A percentile compares a stretch with the other conserved stretches of the same genome.
Conservation (phyloP, 2,797 vertebrate species). For the Ptychadena robeensis region DNA sequence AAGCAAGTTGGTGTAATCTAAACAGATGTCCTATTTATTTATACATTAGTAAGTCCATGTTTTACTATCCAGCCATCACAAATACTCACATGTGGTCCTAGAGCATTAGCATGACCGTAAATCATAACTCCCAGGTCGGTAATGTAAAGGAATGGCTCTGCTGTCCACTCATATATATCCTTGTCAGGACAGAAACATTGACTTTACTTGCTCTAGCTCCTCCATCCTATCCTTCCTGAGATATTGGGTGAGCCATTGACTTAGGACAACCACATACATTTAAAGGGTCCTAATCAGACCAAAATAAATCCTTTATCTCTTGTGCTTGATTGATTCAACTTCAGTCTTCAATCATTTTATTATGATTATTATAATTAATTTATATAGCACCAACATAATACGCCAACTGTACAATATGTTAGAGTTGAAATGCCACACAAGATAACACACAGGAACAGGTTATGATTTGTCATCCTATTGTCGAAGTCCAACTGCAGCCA, state of each 20-base stretch:
- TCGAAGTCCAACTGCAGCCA: too few species aligned
- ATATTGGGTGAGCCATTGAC: not conserved
- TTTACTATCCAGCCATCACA: constrained; percentile 23
- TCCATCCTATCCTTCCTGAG: not conserved
- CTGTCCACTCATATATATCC: not conserved
- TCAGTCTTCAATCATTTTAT: too few species aligned
- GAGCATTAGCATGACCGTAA: not conserved
- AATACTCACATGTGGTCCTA: constrained; percentile 1
- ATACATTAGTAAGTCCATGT: constrained; percentile 24
- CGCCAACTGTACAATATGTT: too few species aligned
- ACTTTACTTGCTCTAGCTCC: not conserved
- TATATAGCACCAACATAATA: too few species aligned
- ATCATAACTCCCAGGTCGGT: not conserved
- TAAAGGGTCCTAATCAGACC: too few species aligned
- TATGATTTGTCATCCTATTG: too few species aligned
- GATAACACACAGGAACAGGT: too few species aligned
- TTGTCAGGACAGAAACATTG: not conserved
- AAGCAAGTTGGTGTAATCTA: constrained; percentile 3
- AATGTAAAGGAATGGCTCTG: not conserved
- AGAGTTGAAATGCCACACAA: too few species aligned
- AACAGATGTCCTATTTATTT: constrained; percentile 44
- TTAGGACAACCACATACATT: not conserved
- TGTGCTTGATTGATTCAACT: too few species aligned
- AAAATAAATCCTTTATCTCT: too few species aligned
- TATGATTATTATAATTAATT: too few species aligned